A percentile compares a stretch with the other conserved stretches of the same genome.
These are phyloP conservation scores for Rhynchophorus ferrugineus DNA, from an alignment of 1,140 invertebrate genomes.

Conservation along the genomic window DNA sequence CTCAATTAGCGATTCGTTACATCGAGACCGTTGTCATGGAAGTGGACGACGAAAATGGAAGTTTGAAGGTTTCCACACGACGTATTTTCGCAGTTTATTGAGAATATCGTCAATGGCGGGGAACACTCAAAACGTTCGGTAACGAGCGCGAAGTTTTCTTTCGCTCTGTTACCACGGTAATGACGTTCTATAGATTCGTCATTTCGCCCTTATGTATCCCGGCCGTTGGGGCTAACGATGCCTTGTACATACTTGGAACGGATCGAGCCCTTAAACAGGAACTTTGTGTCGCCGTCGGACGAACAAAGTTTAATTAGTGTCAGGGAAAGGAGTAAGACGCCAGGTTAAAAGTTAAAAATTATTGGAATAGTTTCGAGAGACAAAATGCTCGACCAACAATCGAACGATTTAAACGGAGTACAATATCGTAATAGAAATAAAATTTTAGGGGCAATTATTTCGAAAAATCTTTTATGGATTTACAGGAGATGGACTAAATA, in stretches of 20 bases:
- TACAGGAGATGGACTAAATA: too few relatives aligned
- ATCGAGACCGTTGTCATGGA: constrained; percentile 3
- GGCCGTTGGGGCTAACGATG: constrained; percentile 1
- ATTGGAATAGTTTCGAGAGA: background rate
- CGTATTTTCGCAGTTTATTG: constrained; percentile 8
- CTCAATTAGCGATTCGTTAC: constrained; percentile 7
- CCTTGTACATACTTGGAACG: constrained; percentile 1
- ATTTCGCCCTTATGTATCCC: background rate
- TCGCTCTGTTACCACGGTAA: constrained; percentile 5
- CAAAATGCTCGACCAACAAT: too few relatives aligned
- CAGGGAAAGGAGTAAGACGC: constrained; percentile 1
- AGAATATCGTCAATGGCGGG: constrained; percentile 4
- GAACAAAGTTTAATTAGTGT: constrained; percentile 6
- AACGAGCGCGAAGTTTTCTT: constrained; percentile 7
- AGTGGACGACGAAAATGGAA: constrained; percentile 6
- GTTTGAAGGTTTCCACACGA: constrained; percentile 8
- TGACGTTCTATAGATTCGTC: constrained; percentile 8
- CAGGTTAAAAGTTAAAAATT: constrained; percentile 2
- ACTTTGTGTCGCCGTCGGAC: background rate
- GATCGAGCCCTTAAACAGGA: background rate
- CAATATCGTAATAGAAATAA: too few relatives aligned
- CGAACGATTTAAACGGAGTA: too few relatives aligned
- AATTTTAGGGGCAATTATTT: too few relatives aligned
- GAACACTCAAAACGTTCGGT: background rate
- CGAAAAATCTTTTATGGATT: too few relatives aligned